A percentile compares a stretch with the other conserved stretches of the same genome.
These are phyloP conservation scores for Diarsia dahlii DNA, from an alignment of 2,888 invertebrate species.

Conservation along the genomic window DNA sequence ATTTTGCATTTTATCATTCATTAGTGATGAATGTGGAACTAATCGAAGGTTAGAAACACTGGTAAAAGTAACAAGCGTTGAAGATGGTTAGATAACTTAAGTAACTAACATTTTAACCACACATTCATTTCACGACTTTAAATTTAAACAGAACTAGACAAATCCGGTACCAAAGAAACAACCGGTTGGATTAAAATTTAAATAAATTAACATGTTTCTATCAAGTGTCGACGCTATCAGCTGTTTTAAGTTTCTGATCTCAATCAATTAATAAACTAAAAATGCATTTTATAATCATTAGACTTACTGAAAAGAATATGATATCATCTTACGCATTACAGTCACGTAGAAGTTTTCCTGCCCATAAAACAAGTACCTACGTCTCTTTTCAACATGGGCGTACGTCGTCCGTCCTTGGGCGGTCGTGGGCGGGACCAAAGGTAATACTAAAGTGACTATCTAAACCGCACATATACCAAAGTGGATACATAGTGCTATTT, in stretches of 20 bases:
- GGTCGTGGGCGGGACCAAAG: slow-evolving; percentile 67
- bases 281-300: background rate
- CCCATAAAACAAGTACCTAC: slow-evolving; percentile 19
- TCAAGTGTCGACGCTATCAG: slow-evolving; percentile 28
- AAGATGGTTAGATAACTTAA: slow-evolving; percentile 50
- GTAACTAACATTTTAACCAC: background rate
- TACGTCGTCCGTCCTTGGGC: slow-evolving; percentile 65
- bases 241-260: slow-evolving; percentile 30
- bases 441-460: slow-evolving; percentile 58
- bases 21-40: slow-evolving; percentile 58
- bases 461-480: slow-evolving; percentile 49
- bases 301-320: background rate
- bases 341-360: slow-evolving; percentile 12
- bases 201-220: slow-evolving; percentile 42
- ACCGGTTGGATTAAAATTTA: slow-evolving; percentile 27
- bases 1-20: too few species aligned
- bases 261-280: slow-evolving; percentile 22
- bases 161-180: slow-evolving; percentile 4
- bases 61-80: slow-evolving; percentile 62
- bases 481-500: slow-evolving; percentile 68
- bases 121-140: background rate
- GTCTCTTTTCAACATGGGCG: slow-evolving; percentile 52
- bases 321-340: background rate
- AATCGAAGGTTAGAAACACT: slow-evolving; percentile 65
- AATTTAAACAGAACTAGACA: slow-evolving; percentile 13